phyloP scores from a whole-genome alignment of 2,797 vertebrate species.

The Poecilia wingei region DNA sequence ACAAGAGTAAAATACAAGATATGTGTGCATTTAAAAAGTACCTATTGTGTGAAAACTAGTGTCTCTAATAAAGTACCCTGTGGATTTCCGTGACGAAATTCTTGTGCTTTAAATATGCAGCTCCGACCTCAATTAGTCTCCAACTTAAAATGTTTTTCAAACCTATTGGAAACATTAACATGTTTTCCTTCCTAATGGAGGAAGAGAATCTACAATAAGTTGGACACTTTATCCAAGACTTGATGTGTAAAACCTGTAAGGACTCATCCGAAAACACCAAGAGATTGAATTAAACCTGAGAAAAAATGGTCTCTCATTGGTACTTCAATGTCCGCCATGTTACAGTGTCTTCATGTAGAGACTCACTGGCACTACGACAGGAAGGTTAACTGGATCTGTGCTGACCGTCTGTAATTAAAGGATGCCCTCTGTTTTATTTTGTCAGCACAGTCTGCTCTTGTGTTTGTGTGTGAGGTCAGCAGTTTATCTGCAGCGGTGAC shows the following conservation, averaged over 20 bases:
- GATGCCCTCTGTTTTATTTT: slow-evolving; percentile 9
- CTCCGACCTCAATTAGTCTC: not conserved
- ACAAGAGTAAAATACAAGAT: not conserved
- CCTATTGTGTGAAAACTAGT: not conserved
- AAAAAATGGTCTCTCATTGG: not conserved
- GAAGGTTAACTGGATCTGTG: slow-evolving; percentile 3
- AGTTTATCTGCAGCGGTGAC: slow-evolving; percentile 7
- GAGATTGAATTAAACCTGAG: not conserved
- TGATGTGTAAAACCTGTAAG: not conserved
- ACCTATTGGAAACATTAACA: not conserved
- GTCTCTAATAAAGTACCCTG: not conserved
- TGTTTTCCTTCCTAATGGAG: not conserved
- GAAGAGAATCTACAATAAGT: not conserved
- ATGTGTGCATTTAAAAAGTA: not conserved
- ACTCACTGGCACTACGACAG: not conserved
- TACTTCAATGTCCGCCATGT: not conserved
- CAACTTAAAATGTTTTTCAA: not conserved
- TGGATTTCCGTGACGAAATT: not conserved
- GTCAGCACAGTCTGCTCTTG: slow-evolving; percentile 4
- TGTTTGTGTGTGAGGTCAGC: not conserved
- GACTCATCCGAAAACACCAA: not conserved
- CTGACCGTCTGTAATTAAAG: slow-evolving; percentile 20
- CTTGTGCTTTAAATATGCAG: not conserved
- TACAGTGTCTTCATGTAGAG: not conserved
- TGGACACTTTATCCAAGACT: not conserved